Evolutionary conservation across 2,888 invertebrate genomes (phyloP).

Genomic region (Agrenia bidenticulata): DNA sequence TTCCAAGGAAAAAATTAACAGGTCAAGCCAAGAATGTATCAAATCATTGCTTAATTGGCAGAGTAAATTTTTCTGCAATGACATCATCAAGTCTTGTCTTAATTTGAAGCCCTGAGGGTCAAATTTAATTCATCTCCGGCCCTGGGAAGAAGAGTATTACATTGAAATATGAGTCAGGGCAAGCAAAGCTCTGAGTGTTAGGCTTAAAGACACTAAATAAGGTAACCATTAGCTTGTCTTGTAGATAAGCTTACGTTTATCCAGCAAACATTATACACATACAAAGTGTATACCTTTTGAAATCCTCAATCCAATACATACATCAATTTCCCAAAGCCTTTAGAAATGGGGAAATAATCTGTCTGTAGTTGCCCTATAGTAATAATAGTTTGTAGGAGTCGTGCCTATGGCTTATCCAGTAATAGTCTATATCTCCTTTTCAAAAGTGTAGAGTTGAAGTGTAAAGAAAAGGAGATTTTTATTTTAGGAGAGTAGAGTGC

Average conservation of each 20-base stretch:
- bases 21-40: too few relatives aligned
- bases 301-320: conserved; percentile 13
- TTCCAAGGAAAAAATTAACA: too few relatives aligned
- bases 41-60: too few relatives aligned
- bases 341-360: conserved; percentile 13
- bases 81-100: too few relatives aligned
- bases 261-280: conserved; percentile 8
- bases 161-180: too few relatives aligned
- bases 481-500: conserved; percentile 25
- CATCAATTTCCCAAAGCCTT: conserved; percentile 14
- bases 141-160: background rate
- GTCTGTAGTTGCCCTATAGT: conserved; percentile 1
- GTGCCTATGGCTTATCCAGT: background rate
- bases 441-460: background rate
- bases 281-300: conserved; percentile 2
- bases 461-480: conserved; percentile 1
- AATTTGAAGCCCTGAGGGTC: too few relatives aligned
- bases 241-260: background rate
- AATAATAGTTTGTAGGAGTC: background rate
- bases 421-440: background rate
- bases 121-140: too few relatives aligned
- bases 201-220: conserved; percentile 6
- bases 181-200: background rate
- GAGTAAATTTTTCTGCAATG: too few relatives aligned
- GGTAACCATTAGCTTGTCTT: conserved; percentile 4